A percentile compares a stretch with the other conserved stretches of the same genome.
Conservation (phyloP, 2,113 vertebrate species). For the Oryzias melastigma region DNA sequence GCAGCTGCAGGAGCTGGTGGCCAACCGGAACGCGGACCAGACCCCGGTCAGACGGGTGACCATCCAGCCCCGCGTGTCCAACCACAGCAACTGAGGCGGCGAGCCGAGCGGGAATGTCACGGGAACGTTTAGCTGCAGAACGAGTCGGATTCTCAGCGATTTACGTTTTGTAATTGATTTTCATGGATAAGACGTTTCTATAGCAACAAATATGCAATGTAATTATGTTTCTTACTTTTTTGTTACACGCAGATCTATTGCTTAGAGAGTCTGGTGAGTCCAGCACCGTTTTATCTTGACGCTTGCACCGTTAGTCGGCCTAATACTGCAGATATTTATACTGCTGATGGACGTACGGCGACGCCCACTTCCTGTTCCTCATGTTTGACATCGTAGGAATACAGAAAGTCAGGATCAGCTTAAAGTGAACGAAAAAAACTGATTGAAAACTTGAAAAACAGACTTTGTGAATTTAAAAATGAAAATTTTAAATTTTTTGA, state of each 20-base stretch:
- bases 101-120: slow-evolving; percentile 51
- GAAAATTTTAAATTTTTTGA: too few species aligned
- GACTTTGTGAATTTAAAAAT: too few species aligned
- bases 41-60: slow-evolving; percentile 88
- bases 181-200: slow-evolving; percentile 71
- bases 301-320: slow-evolving; percentile 61
- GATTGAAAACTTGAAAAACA: too few species aligned
- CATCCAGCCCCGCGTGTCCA: slow-evolving; percentile 78
- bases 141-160: slow-evolving; percentile 63
- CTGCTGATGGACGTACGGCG: slow-evolving; percentile 55
- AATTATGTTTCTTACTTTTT: slow-evolving; percentile 75
- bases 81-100: slow-evolving; percentile 60
- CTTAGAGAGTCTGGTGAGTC: slow-evolving; percentile 58
- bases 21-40: slow-evolving; percentile 82
- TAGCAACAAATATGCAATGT: slow-evolving; percentile 75
- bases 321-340: slow-evolving; percentile 56
- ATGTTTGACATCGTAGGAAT: too few species aligned
- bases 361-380: slow-evolving; percentile 2
- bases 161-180: slow-evolving; percentile 71
- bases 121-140: slow-evolving; percentile 58
- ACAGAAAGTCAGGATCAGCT: too few species aligned
- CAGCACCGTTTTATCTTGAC: slow-evolving; percentile 44
- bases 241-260: slow-evolving; percentile 65
- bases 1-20: slow-evolving; percentile 93
- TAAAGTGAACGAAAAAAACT: too few species aligned